These are phyloP conservation scores for Venustaconcha ellipsiformis DNA, from an alignment of 1,140 invertebrate species.

Conservation along the genomic window DNA sequence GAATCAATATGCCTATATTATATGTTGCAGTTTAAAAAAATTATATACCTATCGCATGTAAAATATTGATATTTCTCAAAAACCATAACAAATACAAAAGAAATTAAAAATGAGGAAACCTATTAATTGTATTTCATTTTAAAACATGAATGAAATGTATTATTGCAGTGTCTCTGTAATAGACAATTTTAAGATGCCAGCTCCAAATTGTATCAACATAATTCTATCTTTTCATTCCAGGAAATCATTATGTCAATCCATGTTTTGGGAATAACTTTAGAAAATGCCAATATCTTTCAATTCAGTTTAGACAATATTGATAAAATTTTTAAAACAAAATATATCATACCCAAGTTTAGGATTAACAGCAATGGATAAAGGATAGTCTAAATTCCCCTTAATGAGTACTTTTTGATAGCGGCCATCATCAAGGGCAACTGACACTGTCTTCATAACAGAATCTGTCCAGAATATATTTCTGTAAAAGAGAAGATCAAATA, in stretches of 20 bases:
- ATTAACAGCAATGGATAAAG: conserved; percentile 88
- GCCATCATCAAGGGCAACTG: conserved; percentile 91
- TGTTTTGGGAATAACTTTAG: background rate
- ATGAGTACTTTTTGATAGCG: conserved; percentile 85
- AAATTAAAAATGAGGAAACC: too few relatives aligned
- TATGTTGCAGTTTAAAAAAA: too few relatives aligned
- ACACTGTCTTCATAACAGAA: conserved; percentile 77
- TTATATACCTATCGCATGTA: too few relatives aligned
- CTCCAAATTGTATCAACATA: background rate
- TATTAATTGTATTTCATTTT: too few relatives aligned
- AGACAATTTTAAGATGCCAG: background rate
- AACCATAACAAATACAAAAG: too few relatives aligned
- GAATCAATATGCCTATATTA: too few relatives aligned
- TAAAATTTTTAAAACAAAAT: background rate
- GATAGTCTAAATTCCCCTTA: conserved; percentile 76
- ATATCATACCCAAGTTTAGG: conserved; percentile 76
- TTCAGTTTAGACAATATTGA: too few relatives aligned
- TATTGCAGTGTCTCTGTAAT: too few relatives aligned
- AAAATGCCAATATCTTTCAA: background rate
- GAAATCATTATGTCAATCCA: background rate
- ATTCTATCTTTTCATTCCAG: background rate
- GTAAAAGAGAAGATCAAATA: conserved; percentile 25
- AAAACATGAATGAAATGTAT: too few relatives aligned
- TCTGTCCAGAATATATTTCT: conserved; percentile 97
- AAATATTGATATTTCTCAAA: too few relatives aligned